phyloP scores from a whole-genome alignment of 2,888 invertebrate genomes.

The Lasioglossum morio region DNA sequence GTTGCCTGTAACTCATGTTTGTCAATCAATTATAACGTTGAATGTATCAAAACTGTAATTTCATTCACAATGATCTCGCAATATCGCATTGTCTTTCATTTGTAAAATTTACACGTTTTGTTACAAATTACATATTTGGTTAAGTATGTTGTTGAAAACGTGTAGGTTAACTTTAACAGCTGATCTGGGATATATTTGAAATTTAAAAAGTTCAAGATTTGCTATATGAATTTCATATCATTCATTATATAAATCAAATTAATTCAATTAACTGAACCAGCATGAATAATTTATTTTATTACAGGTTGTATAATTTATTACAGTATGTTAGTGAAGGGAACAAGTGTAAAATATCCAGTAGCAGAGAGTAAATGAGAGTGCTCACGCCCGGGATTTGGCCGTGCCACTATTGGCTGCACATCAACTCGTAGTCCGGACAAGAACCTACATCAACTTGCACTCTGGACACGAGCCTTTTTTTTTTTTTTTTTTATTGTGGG shows the following conservation, averaged over 20 bases:
- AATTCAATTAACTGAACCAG: not conserved
- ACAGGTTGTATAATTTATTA: not conserved
- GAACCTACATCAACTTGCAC: too few relatives aligned
- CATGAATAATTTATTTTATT: not conserved
- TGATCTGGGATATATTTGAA: not conserved
- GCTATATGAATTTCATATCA: not conserved
- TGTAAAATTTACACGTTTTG: not conserved
- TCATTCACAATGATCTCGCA: not conserved
- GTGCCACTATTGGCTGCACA: too few relatives aligned
- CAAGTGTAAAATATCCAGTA: not conserved
- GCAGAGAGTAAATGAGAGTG: too few relatives aligned
- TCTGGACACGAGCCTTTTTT: too few relatives aligned
- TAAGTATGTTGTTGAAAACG: not conserved
- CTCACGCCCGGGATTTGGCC: too few relatives aligned
- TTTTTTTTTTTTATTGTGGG: too few relatives aligned
- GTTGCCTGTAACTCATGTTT: constrained; percentile 26
- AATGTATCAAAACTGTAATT: not conserved
- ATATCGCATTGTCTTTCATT: constrained; percentile 3
- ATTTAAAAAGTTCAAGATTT: not conserved
- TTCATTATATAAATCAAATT: not conserved
- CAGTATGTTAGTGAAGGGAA: not conserved
- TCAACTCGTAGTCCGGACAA: too few relatives aligned
- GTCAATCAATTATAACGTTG: not conserved
- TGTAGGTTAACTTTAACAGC: not conserved
- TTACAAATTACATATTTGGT: not conserved